Percentiles rank a stretch among this genome's conserved stretches.
Evolutionary conservation across 2,113 vertebrate species (phyloP).

Genomic region (Poicephalus meyeri): DNA sequence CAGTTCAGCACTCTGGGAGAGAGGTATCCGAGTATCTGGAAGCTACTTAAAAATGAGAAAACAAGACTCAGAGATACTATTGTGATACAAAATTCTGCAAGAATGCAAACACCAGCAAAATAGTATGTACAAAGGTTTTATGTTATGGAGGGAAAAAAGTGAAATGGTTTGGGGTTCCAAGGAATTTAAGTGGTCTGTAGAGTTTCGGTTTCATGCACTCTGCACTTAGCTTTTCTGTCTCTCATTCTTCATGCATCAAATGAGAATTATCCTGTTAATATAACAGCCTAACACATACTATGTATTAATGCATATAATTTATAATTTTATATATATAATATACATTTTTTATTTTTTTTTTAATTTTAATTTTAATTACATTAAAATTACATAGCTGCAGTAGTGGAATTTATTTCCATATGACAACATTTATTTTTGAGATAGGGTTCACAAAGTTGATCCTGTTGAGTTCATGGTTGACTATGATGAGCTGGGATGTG

Average conservation of each 20-base stretch:
- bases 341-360: too few species aligned
- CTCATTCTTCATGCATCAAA: not conserved
- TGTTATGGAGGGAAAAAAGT: not conserved
- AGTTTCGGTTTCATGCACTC: not conserved
- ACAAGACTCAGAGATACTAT: not conserved
- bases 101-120: not conserved
- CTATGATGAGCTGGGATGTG: not conserved
- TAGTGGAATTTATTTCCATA: not conserved
- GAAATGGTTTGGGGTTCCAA: not conserved
- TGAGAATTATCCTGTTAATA: not conserved
- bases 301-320: not conserved
- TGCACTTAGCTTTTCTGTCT: not conserved
- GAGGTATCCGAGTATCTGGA: not conserved
- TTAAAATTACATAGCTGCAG: not conserved
- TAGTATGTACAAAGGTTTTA: not conserved
- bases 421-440: not conserved
- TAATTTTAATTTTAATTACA: too few species aligned
- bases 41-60: not conserved
- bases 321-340: not conserved
- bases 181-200: not conserved
- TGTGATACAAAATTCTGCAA: not conserved
- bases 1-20: not conserved
- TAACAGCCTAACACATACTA: not conserved
- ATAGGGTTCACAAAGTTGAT: not conserved
- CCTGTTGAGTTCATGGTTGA: not conserved